Conservation (phyloP, 2,113 vertebrate species). For the Poeciliopsis occidentalis region DNA sequence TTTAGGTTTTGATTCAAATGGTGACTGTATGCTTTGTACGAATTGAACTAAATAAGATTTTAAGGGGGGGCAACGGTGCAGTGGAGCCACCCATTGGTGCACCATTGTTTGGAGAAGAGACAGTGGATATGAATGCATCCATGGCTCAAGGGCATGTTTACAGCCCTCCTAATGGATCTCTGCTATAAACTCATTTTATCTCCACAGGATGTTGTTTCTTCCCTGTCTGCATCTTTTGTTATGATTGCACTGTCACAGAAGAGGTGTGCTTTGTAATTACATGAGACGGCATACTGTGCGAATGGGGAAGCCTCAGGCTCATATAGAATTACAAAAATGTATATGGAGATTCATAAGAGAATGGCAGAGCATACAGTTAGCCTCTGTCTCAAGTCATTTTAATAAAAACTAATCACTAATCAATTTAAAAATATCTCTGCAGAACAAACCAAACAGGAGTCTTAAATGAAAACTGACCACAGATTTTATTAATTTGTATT, state of each 20-base stretch:
- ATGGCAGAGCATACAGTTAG: neutral
- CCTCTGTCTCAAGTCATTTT: neutral
- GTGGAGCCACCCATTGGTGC: no score
- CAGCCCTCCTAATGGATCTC: slow-evolving; percentile 47
- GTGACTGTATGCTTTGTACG: no score
- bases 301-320: slow-evolving; percentile 5
- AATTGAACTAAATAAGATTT: no score
- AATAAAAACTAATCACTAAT: no score
- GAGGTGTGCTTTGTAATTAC: slow-evolving; percentile 51
- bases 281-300: slow-evolving; percentile 14
- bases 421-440: no score
- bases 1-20: no score
- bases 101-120: slow-evolving; percentile 22
- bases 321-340: slow-evolving; percentile 1
- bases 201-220: slow-evolving; percentile 37
- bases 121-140: slow-evolving; percentile 56
- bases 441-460: no score
- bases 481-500: no score
- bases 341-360: slow-evolving; percentile 15
- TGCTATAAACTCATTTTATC: slow-evolving; percentile 48
- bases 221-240: slow-evolving; percentile 29
- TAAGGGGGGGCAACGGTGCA: no score
- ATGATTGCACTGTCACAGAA: slow-evolving; percentile 46
- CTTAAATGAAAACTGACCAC: no score
- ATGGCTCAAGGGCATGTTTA: slow-evolving; percentile 68